Conservation (phyloP, 2,113 vertebrate genomes). For the Scomber colias region DNA sequence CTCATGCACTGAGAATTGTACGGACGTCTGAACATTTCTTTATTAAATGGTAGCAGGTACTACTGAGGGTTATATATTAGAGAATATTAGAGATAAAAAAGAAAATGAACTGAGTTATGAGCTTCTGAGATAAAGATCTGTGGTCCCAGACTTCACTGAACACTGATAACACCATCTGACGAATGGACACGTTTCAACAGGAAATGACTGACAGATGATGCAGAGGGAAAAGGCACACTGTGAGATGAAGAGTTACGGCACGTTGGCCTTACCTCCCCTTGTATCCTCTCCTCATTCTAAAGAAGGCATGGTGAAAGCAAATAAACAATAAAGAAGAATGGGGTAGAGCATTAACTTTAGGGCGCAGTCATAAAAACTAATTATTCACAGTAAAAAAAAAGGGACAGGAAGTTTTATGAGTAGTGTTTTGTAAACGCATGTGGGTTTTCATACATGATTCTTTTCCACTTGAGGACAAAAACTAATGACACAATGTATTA, state of each 20-base stretch:
- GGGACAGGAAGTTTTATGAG: neutral
- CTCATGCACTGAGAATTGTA: constrained; percentile 52
- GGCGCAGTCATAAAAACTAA: constrained; percentile 1
- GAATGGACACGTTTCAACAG: constrained; percentile 34
- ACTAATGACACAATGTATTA: neutral
- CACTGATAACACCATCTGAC: constrained; percentile 21
- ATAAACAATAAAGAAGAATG: constrained; percentile 57
- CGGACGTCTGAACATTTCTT: constrained; percentile 24
- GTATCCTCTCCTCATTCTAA: constrained; percentile 98
- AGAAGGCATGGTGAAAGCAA: constrained; percentile 80
- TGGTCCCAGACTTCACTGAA: constrained; percentile 17
- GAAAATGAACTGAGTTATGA: constrained; percentile 53
- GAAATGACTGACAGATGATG: constrained; percentile 50
- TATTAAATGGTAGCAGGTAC: constrained; percentile 38
- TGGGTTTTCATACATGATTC: neutral
- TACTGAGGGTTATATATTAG: constrained; percentile 10
- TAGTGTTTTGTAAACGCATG: too few relatives aligned
- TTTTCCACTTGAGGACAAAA: neutral
- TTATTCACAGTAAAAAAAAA: constrained; percentile 3
- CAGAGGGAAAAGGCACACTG: constrained; percentile 31
- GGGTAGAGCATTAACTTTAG: constrained; percentile 15
- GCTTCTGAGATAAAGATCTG: constrained; percentile 1
- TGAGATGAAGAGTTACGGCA: constrained; percentile 22
- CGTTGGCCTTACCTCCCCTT: constrained; percentile 92
- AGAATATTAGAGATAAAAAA: constrained; percentile 43